phyloP scores from a whole-genome alignment of 2,113 vertebrate genomes.

The Notiomystis cincta region DNA sequence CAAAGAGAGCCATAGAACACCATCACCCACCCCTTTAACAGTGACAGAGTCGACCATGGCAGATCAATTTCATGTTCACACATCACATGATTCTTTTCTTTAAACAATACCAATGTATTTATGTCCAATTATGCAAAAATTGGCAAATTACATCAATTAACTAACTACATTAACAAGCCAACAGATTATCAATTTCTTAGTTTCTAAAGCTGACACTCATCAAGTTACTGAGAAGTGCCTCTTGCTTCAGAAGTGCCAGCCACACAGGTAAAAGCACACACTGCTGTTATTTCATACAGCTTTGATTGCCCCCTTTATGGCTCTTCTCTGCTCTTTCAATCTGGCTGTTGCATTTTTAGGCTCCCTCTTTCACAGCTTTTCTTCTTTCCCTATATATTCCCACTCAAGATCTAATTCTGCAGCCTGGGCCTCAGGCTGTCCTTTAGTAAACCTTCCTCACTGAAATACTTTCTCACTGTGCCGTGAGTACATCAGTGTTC shows the following conservation, averaged over 20 bases:
- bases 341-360: neutral
- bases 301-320: neutral
- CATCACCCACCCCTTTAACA: slow-evolving; percentile 4
- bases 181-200: neutral
- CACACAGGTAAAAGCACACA: neutral
- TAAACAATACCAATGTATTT: neutral
- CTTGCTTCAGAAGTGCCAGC: neutral
- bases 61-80: neutral
- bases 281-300: neutral
- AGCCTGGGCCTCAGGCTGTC: neutral
- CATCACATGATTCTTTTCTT: neutral
- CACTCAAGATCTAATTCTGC: neutral
- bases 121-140: neutral
- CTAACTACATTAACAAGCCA: neutral
- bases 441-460: neutral
- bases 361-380: neutral
- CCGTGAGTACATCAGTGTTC: slow-evolving; percentile 22
- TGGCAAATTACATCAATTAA: neutral
- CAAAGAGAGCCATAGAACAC: neutral
- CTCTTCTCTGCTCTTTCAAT: neutral
- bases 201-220: neutral
- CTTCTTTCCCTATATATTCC: neutral
- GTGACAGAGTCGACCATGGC: neutral
- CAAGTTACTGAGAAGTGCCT: neutral
- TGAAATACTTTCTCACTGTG: neutral